Conservation (phyloP, 2,113 vertebrate species). For the Fregetta grallaria region DNA sequence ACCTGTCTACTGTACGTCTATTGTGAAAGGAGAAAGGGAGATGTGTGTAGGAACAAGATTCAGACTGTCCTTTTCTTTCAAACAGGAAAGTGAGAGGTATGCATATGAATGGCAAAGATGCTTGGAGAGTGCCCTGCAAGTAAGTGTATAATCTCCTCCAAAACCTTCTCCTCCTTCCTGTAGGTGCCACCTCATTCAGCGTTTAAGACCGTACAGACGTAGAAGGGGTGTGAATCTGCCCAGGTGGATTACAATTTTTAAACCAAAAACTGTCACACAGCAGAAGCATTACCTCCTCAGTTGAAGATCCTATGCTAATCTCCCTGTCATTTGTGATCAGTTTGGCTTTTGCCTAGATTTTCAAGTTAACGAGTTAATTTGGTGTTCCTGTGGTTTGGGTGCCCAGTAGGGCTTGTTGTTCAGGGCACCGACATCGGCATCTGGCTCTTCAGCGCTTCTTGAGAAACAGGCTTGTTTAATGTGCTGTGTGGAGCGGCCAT, state of each 20-base stretch:
- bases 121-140: conserved; percentile 91
- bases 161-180: background rate
- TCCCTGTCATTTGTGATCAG: background rate
- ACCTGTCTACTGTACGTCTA: background rate
- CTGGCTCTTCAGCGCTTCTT: background rate
- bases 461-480: background rate
- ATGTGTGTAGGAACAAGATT: background rate
- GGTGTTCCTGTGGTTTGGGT: background rate
- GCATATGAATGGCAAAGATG: conserved; percentile 97
- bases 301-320: background rate
- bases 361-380: background rate
- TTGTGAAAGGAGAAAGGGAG: background rate
- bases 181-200: background rate
- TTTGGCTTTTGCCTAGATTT: background rate
- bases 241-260: background rate
- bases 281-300: background rate
- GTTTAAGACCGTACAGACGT: background rate
- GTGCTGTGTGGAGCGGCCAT: background rate
- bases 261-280: background rate
- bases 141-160: conserved; percentile 53
- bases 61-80: conserved; percentile 20
- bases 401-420: background rate
- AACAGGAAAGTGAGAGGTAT: conserved; percentile 94
- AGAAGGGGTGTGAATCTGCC: background rate
- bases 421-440: background rate